Conservation (phyloP, 2,113 vertebrate genomes). For the Daubentonia madagascariensis region DNA sequence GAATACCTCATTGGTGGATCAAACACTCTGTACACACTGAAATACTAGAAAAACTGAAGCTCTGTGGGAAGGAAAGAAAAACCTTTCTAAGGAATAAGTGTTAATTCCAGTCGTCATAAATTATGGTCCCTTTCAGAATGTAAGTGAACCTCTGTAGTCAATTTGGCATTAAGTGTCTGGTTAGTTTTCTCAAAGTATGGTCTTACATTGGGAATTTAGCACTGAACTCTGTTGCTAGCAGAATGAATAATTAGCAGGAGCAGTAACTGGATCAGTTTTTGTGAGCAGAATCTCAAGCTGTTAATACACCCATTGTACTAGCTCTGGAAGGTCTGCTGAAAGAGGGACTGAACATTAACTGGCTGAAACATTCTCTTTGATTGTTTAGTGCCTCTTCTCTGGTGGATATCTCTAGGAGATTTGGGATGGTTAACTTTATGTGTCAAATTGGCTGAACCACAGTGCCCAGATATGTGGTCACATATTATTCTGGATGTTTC, state of each 20-base stretch:
- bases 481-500: background rate
- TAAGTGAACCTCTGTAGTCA: background rate
- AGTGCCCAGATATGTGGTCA: background rate
- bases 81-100: background rate
- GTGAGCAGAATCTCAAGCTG: too few species aligned
- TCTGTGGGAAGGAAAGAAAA: background rate
- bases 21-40: background rate
- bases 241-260: too few species aligned
- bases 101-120: background rate
- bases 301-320: too few species aligned
- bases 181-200: background rate
- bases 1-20: background rate
- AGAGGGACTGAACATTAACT: too few species aligned
- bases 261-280: too few species aligned
- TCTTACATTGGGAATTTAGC: background rate
- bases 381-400: too few species aligned
- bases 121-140: background rate
- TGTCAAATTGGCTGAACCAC: too few species aligned
- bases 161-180: background rate
- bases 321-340: too few species aligned
- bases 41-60: background rate
- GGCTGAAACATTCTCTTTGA: too few species aligned
- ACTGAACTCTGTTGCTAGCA: too few species aligned
- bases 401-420: too few species aligned
- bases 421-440: too few species aligned